These are phyloP conservation scores for Chroicocephalus ridibundus DNA, from an alignment of 2,113 vertebrate genomes.

Conservation along the genomic window DNA sequence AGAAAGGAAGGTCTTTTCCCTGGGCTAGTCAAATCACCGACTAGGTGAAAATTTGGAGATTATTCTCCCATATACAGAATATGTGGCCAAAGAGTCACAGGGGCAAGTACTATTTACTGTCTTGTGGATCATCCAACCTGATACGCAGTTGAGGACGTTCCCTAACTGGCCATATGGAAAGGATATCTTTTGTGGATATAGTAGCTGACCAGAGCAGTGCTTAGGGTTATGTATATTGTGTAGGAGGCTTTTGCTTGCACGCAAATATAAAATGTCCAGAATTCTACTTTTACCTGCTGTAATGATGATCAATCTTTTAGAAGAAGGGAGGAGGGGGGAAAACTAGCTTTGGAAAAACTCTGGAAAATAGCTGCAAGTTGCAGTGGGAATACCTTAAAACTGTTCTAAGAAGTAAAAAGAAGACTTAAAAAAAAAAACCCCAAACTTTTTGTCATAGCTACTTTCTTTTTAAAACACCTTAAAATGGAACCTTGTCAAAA, in stretches of 20 bases:
- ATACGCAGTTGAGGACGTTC: neutral
- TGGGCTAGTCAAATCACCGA: neutral
- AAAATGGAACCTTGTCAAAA: neutral
- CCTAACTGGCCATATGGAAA: accelerated
- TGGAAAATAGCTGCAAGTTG: neutral
- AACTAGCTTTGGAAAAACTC: neutral
- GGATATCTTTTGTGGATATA: neutral
- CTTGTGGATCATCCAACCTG: neutral
- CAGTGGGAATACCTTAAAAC: neutral
- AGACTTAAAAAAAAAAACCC: neutral
- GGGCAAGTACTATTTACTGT: neutral
- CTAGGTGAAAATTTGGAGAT: neutral
- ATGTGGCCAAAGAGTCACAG: neutral
- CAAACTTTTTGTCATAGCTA: neutral
- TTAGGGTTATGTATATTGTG: neutral
- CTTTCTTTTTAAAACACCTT: neutral
- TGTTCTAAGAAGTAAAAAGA: neutral
- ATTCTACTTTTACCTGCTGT: neutral
- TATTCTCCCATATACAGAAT: neutral
- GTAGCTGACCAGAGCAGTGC: neutral
- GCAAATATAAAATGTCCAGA: neutral
- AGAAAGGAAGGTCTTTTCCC: neutral
- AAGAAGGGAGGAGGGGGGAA: neutral
- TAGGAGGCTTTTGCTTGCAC: neutral
- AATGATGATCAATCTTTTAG: neutral